Evolutionary conservation across 2,888 invertebrate genomes (phyloP).

Genomic region (Drosophila histrio): DNA sequence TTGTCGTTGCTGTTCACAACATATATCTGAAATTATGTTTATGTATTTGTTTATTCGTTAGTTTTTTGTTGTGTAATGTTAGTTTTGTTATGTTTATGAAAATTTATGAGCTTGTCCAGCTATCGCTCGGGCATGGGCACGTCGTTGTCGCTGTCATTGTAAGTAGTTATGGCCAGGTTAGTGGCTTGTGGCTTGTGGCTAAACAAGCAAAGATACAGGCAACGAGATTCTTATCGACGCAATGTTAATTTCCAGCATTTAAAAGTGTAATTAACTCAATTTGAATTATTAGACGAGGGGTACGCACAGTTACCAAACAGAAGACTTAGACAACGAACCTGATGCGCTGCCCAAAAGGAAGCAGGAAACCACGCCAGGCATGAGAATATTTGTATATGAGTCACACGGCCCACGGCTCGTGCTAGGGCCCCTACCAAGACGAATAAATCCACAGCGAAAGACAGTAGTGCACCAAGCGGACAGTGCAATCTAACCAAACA

Average conservation of each 20-base stretch:
- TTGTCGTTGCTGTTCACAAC: conserved; percentile 20
- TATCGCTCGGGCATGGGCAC: no score
- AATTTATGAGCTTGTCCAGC: conserved; percentile 76
- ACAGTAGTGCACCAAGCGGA: conserved; percentile 7
- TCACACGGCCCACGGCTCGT: conserved; percentile 68
- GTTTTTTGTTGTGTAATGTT: conserved; percentile 44
- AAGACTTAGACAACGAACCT: conserved; percentile 80
- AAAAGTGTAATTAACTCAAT: conserved; percentile 78
- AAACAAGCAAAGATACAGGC: conserved; percentile 34
- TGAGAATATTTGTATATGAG: conserved; percentile 69
- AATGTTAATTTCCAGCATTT: conserved; percentile 77
- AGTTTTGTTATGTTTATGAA: conserved; percentile 60
- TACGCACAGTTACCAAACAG: conserved; percentile 42
- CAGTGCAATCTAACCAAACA: conserved; percentile 33
- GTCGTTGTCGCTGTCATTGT: conserved; percentile 41
- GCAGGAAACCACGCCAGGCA: conserved; percentile 68
- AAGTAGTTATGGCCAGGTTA: conserved; percentile 58
- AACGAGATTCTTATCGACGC: conserved; percentile 67
- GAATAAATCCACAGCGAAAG: not conserved
- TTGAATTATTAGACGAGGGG: conserved; percentile 57
- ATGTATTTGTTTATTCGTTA: conserved; percentile 20
- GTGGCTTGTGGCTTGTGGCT: conserved; percentile 63
- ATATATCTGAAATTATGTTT: conserved; percentile 46
- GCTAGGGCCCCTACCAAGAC: conserved; percentile 21
- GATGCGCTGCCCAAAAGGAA: conserved; percentile 58